Evolutionary conservation across 2,797 vertebrate genomes (phyloP).

Genomic region (Fundulus diaphanus): DNA sequence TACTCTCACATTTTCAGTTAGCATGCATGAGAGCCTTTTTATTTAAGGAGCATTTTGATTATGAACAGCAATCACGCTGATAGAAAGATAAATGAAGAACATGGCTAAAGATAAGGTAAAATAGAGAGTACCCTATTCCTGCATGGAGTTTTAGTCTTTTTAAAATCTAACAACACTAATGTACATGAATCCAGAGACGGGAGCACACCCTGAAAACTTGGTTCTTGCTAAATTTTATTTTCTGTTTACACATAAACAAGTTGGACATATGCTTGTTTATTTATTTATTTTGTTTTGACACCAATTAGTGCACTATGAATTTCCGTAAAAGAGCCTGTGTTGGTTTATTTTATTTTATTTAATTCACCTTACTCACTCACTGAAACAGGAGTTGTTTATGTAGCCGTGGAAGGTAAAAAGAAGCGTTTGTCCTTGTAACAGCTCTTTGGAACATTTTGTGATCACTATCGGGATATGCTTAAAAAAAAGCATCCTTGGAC

Average conservation of each 20-base stretch:
- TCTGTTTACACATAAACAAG: conserved; percentile 5
- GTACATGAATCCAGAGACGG: neutral
- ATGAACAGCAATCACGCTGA: neutral
- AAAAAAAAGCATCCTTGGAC: neutral
- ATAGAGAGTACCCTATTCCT: neutral
- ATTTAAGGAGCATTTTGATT: neutral
- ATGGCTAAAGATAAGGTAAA: conserved; percentile 12
- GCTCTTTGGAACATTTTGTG: conserved; percentile 1
- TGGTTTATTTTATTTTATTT: conserved; percentile 1
- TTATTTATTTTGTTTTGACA: conserved; percentile 19
- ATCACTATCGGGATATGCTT: neutral
- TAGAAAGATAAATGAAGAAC: neutral
- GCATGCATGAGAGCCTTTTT: conserved; percentile 1
- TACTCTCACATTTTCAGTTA: conserved; percentile 4
- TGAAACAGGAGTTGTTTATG: conserved; percentile 9
- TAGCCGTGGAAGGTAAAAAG: neutral
- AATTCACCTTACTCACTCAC: neutral
- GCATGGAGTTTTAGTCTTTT: conserved; percentile 1
- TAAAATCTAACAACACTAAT: neutral
- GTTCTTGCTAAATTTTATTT: neutral
- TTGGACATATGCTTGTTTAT: neutral
- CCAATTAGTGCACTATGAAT: conserved; percentile 12
- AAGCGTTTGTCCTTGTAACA: neutral
- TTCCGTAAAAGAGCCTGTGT: conserved; percentile 8
- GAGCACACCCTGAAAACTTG: neutral